phyloP scores from a whole-genome alignment of 2,113 vertebrate genomes.

The Gambusia holbrooki region DNA sequence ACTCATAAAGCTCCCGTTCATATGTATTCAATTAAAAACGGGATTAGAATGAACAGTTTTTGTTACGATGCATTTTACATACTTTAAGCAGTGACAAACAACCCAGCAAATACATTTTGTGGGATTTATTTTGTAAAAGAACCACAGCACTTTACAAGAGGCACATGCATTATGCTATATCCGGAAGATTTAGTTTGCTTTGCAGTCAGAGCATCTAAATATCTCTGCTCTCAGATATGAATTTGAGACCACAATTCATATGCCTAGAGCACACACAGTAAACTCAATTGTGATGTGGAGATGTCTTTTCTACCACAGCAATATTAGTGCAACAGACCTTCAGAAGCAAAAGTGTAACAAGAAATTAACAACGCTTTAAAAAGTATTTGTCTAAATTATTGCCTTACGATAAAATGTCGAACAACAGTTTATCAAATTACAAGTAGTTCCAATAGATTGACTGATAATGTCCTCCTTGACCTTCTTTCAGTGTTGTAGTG shows the following conservation, averaged over 20 bases:
- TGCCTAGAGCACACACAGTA: neutral
- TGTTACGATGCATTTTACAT: neutral
- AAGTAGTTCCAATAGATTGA: too few species aligned
- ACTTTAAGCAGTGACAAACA: neutral
- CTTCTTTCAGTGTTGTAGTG: too few species aligned
- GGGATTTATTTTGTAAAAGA: neutral
- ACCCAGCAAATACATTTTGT: neutral
- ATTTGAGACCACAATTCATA: neutral
- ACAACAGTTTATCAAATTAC: too few species aligned
- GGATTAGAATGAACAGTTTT: slow-evolving; percentile 39
- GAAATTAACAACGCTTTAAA: neutral
- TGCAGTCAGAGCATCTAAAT: neutral
- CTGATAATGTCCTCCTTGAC: too few species aligned
- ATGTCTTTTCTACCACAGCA: neutral
- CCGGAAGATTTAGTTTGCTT: neutral
- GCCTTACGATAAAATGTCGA: too few species aligned
- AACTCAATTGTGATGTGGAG: neutral
- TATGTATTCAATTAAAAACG: slow-evolving; percentile 57
- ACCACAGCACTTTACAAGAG: neutral
- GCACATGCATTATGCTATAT: neutral
- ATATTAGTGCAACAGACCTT: neutral
- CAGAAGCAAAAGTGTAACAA: neutral
- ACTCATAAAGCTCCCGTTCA: slow-evolving; percentile 53
- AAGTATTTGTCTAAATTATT: neutral
- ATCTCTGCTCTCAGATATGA: neutral